These are phyloP conservation scores for Sylvicola cinctus DNA, from an alignment of 2,888 invertebrate species.

Conservation along the genomic window DNA sequence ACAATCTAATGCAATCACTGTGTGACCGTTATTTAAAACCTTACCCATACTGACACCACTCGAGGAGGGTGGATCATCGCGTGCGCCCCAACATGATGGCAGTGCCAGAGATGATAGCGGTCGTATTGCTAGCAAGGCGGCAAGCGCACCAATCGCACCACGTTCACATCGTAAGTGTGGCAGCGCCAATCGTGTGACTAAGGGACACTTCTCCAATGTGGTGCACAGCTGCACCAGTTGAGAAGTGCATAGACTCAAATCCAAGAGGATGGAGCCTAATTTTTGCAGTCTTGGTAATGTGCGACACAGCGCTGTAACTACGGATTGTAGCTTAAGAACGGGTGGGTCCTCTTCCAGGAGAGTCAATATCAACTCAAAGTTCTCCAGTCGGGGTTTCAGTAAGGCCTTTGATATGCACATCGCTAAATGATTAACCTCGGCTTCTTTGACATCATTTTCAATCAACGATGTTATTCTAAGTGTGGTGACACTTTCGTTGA, in stretches of 20 bases:
- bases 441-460: constrained; percentile 30
- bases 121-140: constrained; percentile 26
- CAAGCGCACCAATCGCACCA: constrained; percentile 29
- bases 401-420: constrained; percentile 26
- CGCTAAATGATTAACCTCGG: constrained; percentile 28
- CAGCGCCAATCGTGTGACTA: constrained; percentile 29
- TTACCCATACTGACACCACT: constrained; percentile 30
- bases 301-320: constrained; percentile 29
- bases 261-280: constrained; percentile 29
- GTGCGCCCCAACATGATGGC: constrained; percentile 29
- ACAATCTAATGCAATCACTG: background rate
- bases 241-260: constrained; percentile 30
- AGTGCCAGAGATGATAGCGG: constrained; percentile 29
- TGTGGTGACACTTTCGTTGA: constrained; percentile 30
- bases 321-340: constrained; percentile 27
- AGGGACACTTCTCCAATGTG: constrained; percentile 27
- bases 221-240: constrained; percentile 31
- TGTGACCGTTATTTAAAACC: constrained; percentile 8
- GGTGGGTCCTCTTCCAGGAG: constrained; percentile 31
- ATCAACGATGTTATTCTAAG: constrained; percentile 29
- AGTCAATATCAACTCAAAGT: constrained; percentile 31
- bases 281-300: constrained; percentile 16
- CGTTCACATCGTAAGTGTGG: constrained; percentile 33
- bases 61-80: constrained; percentile 29
- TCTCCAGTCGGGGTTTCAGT: constrained; percentile 27